A percentile compares a stretch with the other conserved stretches of the same genome.
These are phyloP conservation scores for Leptinotarsa juncta DNA, from an alignment of 2,888 invertebrate genomes.

Conservation along the genomic window DNA sequence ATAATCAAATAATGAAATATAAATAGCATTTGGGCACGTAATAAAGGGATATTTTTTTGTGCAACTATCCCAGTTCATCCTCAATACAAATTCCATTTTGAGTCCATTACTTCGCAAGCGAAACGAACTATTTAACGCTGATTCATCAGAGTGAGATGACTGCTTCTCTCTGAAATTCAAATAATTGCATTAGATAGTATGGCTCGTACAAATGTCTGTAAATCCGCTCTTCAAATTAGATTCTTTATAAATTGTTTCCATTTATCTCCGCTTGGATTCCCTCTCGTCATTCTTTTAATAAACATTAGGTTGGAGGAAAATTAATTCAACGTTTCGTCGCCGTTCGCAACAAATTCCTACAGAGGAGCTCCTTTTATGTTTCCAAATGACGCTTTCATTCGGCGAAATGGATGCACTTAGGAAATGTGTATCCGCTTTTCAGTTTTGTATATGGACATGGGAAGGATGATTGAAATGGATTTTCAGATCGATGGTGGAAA, in stretches of 20 bases:
- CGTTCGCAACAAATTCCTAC: constrained; percentile 36
- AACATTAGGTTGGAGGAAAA: constrained; percentile 41
- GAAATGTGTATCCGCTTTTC: constrained; percentile 35
- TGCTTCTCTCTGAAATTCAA: constrained; percentile 42
- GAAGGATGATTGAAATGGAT: constrained; percentile 28
- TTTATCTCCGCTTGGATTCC: constrained; percentile 44
- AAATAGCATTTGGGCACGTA: too few species aligned
- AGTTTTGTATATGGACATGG: constrained; percentile 26
- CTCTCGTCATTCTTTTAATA: constrained; percentile 44
- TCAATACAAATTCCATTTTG: constrained; percentile 39
- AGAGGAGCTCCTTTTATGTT: constrained; percentile 37
- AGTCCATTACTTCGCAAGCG: constrained; percentile 52
- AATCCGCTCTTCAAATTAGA: constrained; percentile 50
- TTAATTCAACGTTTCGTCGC: constrained; percentile 41
- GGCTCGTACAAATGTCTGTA: constrained; percentile 52
- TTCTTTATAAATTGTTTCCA: constrained; percentile 45
- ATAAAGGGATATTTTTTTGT: too few species aligned
- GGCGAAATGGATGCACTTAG: constrained; percentile 33
- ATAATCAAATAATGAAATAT: too few species aligned
- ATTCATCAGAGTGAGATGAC: constrained; percentile 41
- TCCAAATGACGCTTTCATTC: constrained; percentile 28
- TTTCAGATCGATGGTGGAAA: constrained; percentile 19
- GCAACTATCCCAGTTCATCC: background rate
- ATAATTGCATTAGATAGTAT: constrained; percentile 56
- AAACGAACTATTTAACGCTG: constrained; percentile 57